Conservation (phyloP, 1,140 invertebrate species). For the Megathymus violae region DNA sequence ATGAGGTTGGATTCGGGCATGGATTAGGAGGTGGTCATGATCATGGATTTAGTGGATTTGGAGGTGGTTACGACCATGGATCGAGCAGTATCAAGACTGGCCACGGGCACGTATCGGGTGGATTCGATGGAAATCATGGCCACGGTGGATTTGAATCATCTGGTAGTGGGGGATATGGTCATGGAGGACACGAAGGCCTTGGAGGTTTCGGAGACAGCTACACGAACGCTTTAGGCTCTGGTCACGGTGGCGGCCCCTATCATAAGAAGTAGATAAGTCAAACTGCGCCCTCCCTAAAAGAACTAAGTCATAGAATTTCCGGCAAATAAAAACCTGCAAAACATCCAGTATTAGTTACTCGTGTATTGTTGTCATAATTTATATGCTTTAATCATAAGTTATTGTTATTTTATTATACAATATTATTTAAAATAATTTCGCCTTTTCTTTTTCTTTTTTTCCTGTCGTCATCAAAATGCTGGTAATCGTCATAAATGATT, state of each 20-base stretch:
- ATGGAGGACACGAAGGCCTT: constrained; percentile 37
- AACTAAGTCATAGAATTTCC: constrained; percentile 73
- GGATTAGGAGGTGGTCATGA: no score
- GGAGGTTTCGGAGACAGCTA: constrained; percentile 65
- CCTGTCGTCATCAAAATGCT: neutral
- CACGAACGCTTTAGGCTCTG: constrained; percentile 60
- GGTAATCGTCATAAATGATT: neutral
- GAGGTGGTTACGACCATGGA: constrained; percentile 14
- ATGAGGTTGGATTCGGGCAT: no score
- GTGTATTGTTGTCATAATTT: constrained; percentile 63
- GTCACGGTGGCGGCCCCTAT: constrained; percentile 74
- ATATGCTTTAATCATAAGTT: constrained; percentile 68
- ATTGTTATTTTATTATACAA: constrained; percentile 64
- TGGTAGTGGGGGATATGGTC: constrained; percentile 35
- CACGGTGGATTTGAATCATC: constrained; percentile 35
- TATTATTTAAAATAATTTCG: constrained; percentile 39
- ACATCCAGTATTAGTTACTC: constrained; percentile 54
- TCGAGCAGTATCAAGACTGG: constrained; percentile 15
- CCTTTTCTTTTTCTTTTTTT: neutral
- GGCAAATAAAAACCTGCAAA: constrained; percentile 36
- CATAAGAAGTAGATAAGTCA: constrained; percentile 62
- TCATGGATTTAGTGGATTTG: constrained; percentile 21
- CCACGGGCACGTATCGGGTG: neutral
- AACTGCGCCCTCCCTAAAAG: constrained; percentile 35
- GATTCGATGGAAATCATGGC: constrained; percentile 18